Evolutionary conservation across 2,113 vertebrate genomes (phyloP).

Genomic region (Neolamprologus modestus): DNA sequence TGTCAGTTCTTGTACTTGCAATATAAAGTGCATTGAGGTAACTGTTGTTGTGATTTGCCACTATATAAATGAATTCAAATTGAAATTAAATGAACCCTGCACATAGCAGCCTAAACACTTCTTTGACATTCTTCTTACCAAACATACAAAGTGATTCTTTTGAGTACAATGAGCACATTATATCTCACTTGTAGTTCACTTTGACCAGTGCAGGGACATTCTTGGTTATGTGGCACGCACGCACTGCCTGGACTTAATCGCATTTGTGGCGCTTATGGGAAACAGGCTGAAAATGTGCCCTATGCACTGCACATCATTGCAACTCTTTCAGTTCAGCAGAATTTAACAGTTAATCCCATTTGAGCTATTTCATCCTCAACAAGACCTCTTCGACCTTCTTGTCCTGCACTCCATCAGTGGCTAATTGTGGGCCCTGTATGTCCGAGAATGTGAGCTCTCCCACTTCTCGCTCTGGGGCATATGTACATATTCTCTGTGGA

Average conservation of each 20-base stretch:
- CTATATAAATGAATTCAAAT: background rate
- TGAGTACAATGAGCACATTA: conserved; percentile 24
- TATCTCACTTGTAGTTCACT: conserved; percentile 19
- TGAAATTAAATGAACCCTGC: background rate
- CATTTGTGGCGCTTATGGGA: conserved; percentile 22
- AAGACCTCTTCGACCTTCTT: conserved; percentile 22
- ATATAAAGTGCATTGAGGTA: background rate
- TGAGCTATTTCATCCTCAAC: conserved; percentile 15
- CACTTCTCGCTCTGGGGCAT: conserved; percentile 13
- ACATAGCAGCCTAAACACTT: background rate
- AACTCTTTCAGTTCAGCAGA: background rate
- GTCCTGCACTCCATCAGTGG: conserved; percentile 13
- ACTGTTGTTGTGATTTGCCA: background rate
- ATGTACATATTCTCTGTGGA: conserved; percentile 41
- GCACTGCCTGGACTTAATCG: conserved; percentile 23
- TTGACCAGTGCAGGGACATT: conserved; percentile 36
- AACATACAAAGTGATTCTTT: conserved; percentile 7
- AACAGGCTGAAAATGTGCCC: conserved; percentile 7
- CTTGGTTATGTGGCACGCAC: conserved; percentile 24
- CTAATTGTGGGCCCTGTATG: conserved; percentile 24
- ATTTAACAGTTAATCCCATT: conserved; percentile 38
- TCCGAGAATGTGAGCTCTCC: conserved; percentile 16
- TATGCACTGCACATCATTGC: background rate
- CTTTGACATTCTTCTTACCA: background rate
- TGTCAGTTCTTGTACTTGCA: background rate